Conservation (phyloP, 1,140 invertebrate genomes). For the Atta cephalotes region DNA sequence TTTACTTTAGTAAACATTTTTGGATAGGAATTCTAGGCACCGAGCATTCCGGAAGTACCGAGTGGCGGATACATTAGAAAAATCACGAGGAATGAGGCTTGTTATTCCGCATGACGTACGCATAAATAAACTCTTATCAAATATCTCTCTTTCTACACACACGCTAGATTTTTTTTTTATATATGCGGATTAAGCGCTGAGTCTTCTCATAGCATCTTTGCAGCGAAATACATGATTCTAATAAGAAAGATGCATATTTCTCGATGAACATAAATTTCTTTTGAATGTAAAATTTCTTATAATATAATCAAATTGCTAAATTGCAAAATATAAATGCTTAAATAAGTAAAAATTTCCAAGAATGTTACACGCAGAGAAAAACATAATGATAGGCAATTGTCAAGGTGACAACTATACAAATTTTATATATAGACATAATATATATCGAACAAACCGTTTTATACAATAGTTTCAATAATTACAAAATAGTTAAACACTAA, state of each 20-base stretch:
- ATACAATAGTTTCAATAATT: too few species aligned
- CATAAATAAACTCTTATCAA: not conserved
- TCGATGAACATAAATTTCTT: not conserved
- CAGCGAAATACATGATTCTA: not conserved
- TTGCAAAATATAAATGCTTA: not conserved
- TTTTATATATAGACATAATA: too few species aligned
- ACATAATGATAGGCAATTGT: not conserved
- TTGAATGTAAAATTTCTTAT: not conserved
- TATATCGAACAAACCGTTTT: too few species aligned
- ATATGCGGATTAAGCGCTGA: not conserved
- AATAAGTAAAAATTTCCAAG: not conserved
- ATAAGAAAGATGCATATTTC: not conserved
- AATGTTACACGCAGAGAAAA: not conserved
- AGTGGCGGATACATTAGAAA: not conserved
- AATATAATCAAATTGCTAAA: not conserved
- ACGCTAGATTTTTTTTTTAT: not conserved
- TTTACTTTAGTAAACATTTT: slow-evolving; percentile 61
- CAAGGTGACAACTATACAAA: too few species aligned
- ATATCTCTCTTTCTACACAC: not conserved
- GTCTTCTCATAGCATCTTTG: not conserved
- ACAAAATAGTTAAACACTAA: too few species aligned
- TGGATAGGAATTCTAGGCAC: not conserved
- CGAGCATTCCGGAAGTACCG: not conserved
- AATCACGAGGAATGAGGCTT: not conserved
- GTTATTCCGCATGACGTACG: not conserved